Conservation (phyloP, 1,140 invertebrate species). For the Mycetomoellerius zeteki region DNA sequence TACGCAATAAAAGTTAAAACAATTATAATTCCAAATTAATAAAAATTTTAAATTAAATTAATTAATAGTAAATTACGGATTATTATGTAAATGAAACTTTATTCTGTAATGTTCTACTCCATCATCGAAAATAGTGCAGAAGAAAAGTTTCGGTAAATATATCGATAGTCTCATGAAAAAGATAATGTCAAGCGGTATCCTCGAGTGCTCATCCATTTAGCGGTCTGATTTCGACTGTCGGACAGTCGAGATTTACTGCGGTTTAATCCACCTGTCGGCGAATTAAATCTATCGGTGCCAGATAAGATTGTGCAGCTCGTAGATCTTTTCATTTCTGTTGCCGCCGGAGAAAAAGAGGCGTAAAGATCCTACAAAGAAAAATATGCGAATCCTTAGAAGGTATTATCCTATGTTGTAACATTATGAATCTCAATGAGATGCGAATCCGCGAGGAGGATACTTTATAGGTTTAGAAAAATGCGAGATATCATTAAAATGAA, state of each 20-base stretch:
- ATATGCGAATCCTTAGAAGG: background rate
- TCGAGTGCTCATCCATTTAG: constrained; percentile 51
- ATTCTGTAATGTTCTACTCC: background rate
- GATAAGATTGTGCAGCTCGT: constrained; percentile 60
- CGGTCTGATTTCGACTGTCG: constrained; percentile 55
- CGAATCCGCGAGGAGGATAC: background rate
- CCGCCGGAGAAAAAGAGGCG: background rate
- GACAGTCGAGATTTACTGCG: constrained; percentile 59
- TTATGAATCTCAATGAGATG: constrained; percentile 17
- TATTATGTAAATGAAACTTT: background rate
- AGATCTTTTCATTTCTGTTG: constrained; percentile 51
- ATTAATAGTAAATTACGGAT: too few relatives aligned
- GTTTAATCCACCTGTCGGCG: constrained; percentile 73
- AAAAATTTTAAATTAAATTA: too few relatives aligned
- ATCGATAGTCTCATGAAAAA: background rate
- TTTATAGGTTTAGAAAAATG: constrained; percentile 11
- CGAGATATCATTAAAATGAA: constrained; percentile 2
- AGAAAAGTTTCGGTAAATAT: background rate
- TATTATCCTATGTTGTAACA: background rate
- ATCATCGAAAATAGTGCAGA: background rate
- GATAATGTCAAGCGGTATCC: constrained; percentile 37
- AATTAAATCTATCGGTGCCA: constrained; percentile 69
- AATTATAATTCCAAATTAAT: too few relatives aligned
- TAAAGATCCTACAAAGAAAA: background rate
- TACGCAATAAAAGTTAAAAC: too few relatives aligned